Percentiles rank a stretch among this genome's conserved stretches.
Conservation (phyloP, 37 sponge, comb jelly and placozoan species). For the Theonella swinhoei region DNA sequence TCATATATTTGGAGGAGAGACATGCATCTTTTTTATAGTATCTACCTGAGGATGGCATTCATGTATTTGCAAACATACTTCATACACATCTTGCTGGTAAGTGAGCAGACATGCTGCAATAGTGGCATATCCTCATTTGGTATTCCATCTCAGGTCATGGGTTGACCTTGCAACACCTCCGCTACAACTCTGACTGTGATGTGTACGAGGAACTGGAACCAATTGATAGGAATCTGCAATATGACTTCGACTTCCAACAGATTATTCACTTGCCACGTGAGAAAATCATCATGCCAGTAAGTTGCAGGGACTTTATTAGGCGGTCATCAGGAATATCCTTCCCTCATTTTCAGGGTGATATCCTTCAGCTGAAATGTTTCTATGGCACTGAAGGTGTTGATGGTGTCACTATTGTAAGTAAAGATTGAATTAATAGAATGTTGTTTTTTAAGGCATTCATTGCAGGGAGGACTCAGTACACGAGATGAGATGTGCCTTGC, state of each 20-base stretch:
- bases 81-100: slow-evolving; percentile 65
- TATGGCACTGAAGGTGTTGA: neutral
- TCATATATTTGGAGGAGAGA: neutral
- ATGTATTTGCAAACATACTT: slow-evolving; percentile 39
- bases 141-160: slow-evolving; percentile 19
- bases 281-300: slow-evolving; percentile 17
- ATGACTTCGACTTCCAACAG: slow-evolving; percentile 68
- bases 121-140: neutral
- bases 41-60: slow-evolving; percentile 33
- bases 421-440: neutral
- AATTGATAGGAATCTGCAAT: slow-evolving; percentile 45
- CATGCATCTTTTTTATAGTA: slow-evolving; percentile 12
- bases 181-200: slow-evolving; percentile 11
- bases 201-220: slow-evolving; percentile 25
- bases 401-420: neutral
- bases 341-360: neutral
- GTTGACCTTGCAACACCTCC: neutral
- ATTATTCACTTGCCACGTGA: neutral
- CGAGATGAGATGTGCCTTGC: neutral
- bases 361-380: neutral
- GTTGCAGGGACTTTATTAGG: neutral
- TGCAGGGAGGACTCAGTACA: neutral
- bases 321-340: neutral
- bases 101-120: slow-evolving; percentile 19
- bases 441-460: neutral